Base-by-base conservation (phyloP, 1,140 invertebrate genomes). In the Drosophila varians region DNA sequence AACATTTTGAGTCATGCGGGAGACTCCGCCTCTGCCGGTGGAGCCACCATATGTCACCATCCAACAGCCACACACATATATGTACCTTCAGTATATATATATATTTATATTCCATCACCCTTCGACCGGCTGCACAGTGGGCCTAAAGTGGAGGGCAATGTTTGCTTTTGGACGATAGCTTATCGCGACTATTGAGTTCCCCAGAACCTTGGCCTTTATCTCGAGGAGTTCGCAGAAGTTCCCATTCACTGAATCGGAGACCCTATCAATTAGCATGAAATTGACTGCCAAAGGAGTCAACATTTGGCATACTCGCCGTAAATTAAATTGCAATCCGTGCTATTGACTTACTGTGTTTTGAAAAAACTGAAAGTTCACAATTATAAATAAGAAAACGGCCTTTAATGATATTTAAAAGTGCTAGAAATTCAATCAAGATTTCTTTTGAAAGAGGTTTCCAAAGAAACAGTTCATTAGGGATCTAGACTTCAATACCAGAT, bases 1-100 rank as follows among this genome's bases (percentile, higher is more conserved):
- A 48, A 62, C 56, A 42, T 54, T 45, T 73, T 73, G 69, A 73
- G 69, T 73, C 69, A 73, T 73, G 43, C 69, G 69, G 68, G 68
- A 72, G 46, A 31, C 36, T 21, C 19, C 23, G 53, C 12, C 38
- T 26, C 11, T 19, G 42, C 18, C 53, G 12, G 8, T 28, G 28
- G 8, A 25, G 28, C 55, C 36, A 43, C 69, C 56, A 73, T 62
- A 73, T 62, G 69, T 73, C 69, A 62, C 38, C 38, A 18, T 18
- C 28, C 6, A 4, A 14, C 34, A 36, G 3, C 5, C 7, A 40
- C 6, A 28, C 1, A 8, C 3, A 25, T 6, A 6, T 28, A 28
- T 28, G 26, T 9, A 8, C 26, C 26, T 28, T 28, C 26, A 28
- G 9, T 28, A 28, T 8, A 8, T 2, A 28, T 28, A 9, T 28